A percentile compares a stretch with the other conserved stretches of the same genome.
These are phyloP conservation scores for Trichogramma dendrolimi DNA, from an alignment of 2,888 invertebrate genomes.

Conservation along the genomic window DNA sequence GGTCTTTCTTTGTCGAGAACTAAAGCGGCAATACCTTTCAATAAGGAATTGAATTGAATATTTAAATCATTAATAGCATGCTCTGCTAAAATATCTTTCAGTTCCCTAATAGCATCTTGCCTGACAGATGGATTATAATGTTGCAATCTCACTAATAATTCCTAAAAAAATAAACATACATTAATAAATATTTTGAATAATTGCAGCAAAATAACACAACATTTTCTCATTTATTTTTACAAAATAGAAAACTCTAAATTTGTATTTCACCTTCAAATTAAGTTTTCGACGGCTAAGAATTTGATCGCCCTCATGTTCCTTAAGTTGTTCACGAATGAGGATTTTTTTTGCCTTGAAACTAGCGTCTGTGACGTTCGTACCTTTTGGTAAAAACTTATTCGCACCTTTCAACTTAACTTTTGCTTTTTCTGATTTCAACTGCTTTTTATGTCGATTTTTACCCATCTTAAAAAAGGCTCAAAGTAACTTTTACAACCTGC, in stretches of 20 bases:
- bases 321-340: constrained; percentile 72
- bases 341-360: constrained; percentile 87
- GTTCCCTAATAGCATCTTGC: constrained; percentile 62
- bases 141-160: constrained; percentile 65
- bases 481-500: too few relatives aligned
- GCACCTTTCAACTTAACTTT: constrained; percentile 78
- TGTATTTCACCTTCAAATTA: constrained; percentile 59
- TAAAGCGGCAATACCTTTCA: constrained; percentile 67
- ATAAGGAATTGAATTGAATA: constrained; percentile 63
- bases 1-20: constrained; percentile 69
- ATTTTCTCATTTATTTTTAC: too few relatives aligned
- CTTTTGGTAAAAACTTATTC: constrained; percentile 65
- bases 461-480: constrained; percentile 51
- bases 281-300: constrained; percentile 66
- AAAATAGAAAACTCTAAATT: constrained; percentile 4
- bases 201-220: constrained; percentile 1
- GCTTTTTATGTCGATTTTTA: constrained; percentile 66
- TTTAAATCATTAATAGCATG: constrained; percentile 54
- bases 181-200: constrained; percentile 1
- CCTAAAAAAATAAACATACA: constrained; percentile 49
- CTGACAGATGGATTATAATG: constrained; percentile 72
- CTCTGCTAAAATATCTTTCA: constrained; percentile 58
- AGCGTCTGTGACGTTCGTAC: constrained; percentile 83
- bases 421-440: constrained; percentile 77
- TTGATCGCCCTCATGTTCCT: constrained; percentile 56